Evolutionary conservation across 2,888 invertebrate species (phyloP), one percentile per base, ranked within the genome.

Genomic region (Amiota communis): DNA sequence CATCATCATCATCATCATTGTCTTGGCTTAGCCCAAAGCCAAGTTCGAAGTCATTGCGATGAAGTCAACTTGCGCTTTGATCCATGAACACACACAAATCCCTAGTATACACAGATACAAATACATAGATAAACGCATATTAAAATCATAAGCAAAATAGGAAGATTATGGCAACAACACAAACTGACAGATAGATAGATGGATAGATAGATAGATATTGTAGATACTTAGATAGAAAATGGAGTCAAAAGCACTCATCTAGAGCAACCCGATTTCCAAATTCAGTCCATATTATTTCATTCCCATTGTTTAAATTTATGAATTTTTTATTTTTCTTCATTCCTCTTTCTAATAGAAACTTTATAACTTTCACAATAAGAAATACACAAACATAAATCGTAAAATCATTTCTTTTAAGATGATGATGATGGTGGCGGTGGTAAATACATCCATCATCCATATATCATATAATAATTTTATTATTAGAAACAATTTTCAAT

Each of bases 1-100:
- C 57, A 8, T 13, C 57, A n/a, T 11, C 11, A 51, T n/a, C 4
- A 4, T 59, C 17, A 59, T 15, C 23, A 36, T 59, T 11, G 9
- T 15, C 59, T 59, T 11, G 20, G 59, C 59, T 59, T 17, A 59
- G 20, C 59, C 59, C 59, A 59, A 59, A 59, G 59, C 59, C 17
- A 59, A 59, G 59, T 59, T 59, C 59, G 59, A 59, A 59, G 20
- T 15, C 59, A 59, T 59, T 59, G 17, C 59, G 17, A 36, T 36
- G 36, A 23, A 63, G 63, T 36, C 63, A 46, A 63, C 63, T 46
- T 36, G 57, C 47, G 70, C 70, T 47, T 51, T 70, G 47, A 70
- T 70, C 56, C 56, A 57, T 70, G 56, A 56, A 70, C 46, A 64
- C 36, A 36, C 36, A 36, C 36, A 36, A 1, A 23, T 3, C 1